Conservation (phyloP, 2,113 vertebrate genomes). For the Cervus canadensis region DNA sequence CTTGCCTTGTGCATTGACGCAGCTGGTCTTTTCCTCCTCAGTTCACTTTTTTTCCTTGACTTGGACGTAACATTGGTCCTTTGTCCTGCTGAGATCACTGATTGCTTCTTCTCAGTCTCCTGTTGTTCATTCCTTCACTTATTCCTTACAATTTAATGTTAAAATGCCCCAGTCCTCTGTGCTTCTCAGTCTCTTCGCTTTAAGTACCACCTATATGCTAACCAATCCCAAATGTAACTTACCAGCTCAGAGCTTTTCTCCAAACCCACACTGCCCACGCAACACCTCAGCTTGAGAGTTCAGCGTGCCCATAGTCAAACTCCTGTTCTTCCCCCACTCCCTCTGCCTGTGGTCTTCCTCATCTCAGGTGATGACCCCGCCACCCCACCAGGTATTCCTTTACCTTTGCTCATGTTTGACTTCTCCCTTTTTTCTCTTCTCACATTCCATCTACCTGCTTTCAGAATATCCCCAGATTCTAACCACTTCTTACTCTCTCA, state of each 20-base stretch:
- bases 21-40: background rate
- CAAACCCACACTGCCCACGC: background rate
- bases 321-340: background rate
- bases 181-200: background rate
- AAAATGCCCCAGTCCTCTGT: background rate
- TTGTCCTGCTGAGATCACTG: background rate
- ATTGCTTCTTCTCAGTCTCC: background rate
- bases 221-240: background rate
- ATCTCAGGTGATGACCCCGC: background rate
- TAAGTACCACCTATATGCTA: background rate
- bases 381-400: background rate
- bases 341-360: background rate
- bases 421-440: background rate
- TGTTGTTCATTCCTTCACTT: background rate
- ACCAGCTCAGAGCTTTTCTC: background rate
- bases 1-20: background rate
- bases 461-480: background rate
- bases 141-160: background rate
- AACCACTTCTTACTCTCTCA: background rate
- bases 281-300: background rate
- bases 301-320: fast-evolving
- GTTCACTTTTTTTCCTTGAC: background rate
- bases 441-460: background rate
- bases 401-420: background rate
- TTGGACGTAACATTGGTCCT: background rate